Conservation (phyloP, 2,797 vertebrate species). For the Petrocephalus schoutedeni region DNA sequence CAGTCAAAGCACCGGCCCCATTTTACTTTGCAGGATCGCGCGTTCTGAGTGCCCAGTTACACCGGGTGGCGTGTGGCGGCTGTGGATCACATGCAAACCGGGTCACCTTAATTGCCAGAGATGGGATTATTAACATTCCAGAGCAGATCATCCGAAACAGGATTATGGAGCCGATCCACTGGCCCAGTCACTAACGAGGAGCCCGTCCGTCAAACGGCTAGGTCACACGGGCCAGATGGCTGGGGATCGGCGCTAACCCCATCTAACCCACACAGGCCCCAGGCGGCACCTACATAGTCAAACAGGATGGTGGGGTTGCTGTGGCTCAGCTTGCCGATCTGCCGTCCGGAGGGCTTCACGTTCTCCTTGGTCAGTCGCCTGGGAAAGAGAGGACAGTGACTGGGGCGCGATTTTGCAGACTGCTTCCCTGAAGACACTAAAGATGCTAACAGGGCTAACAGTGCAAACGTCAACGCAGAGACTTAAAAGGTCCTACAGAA, state of each 20-base stretch:
- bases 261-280: background rate
- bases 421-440: background rate
- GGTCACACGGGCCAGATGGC: background rate
- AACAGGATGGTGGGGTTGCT: conserved; percentile 85
- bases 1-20: background rate
- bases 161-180: background rate
- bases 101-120: background rate
- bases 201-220: background rate
- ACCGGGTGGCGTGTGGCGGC: background rate
- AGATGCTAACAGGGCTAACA: background rate
- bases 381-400: background rate
- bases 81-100: background rate
- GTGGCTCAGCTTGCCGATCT: conserved; percentile 81
- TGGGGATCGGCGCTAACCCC: background rate
- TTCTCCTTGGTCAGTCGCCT: conserved; percentile 97
- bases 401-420: background rate
- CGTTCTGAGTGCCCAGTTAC: background rate
- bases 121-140: background rate
- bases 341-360: conserved; percentile 78
- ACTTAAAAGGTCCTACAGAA: background rate
- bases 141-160: background rate
- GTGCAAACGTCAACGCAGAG: background rate
- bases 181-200: background rate
- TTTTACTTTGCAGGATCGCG: background rate
- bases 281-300: conserved; percentile 70